Conservation (phyloP, 2,888 invertebrate species). For the Xestia rhomboidea region DNA sequence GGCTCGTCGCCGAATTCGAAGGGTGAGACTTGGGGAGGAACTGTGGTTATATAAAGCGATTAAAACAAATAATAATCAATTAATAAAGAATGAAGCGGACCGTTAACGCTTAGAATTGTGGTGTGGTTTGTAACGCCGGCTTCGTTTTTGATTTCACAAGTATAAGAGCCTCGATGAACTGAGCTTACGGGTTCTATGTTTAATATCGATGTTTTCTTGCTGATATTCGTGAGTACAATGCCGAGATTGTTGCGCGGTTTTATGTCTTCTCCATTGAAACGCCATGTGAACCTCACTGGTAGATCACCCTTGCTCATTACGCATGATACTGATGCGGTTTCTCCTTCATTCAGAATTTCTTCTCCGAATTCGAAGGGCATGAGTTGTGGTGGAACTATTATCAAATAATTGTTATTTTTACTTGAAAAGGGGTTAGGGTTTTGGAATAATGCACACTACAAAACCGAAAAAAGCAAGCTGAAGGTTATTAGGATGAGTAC, state of each 20-base stretch:
- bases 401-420: constrained; percentile 62
- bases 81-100: constrained; percentile 83
- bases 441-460: constrained; percentile 63
- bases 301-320: constrained; percentile 95
- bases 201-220: constrained; percentile 92
- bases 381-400: constrained; percentile 93
- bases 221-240: constrained; percentile 91
- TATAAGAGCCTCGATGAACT: constrained; percentile 92
- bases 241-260: constrained; percentile 89
- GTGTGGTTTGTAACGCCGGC: constrained; percentile 91
- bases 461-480: constrained; percentile 75
- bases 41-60: constrained; percentile 85
- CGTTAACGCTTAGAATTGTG: constrained; percentile 91
- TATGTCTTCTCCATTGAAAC: constrained; percentile 89
- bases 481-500: constrained; percentile 85
- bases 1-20: constrained; percentile 93
- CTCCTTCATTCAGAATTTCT: constrained; percentile 93
- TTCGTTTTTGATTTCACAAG: constrained; percentile 92
- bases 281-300: constrained; percentile 95
- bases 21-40: constrained; percentile 92
- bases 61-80: constrained; percentile 63
- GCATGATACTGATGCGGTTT: constrained; percentile 93
- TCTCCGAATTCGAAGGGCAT: constrained; percentile 94
- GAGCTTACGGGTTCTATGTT: constrained; percentile 92
- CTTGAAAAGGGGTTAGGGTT: constrained; percentile 64